phyloP scores from a whole-genome alignment of 2,888 invertebrate genomes.

The Notodonta ziczac region DNA sequence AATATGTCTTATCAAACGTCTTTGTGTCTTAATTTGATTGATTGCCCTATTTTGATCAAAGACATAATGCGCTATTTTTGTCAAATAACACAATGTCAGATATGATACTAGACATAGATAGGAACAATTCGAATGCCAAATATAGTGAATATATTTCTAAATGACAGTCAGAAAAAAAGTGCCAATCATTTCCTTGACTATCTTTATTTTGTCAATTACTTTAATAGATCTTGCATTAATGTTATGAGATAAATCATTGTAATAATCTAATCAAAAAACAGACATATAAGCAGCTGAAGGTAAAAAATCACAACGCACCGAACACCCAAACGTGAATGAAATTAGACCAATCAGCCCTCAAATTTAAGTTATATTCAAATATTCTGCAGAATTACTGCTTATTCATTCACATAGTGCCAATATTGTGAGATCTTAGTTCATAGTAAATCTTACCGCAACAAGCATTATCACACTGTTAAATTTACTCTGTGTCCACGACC shows the following conservation, averaged over 20 bases:
- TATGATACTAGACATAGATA: background rate
- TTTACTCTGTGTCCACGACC: conserved; percentile 28
- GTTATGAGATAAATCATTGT: no score
- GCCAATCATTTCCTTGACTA: background rate
- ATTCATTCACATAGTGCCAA: background rate
- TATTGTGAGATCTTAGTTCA: background rate
- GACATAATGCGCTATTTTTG: background rate
- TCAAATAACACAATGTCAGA: background rate
- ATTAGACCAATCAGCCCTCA: no score
- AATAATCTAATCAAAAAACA: no score
- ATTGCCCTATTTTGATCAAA: background rate
- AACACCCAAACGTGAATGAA: no score
- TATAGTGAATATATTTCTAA: background rate
- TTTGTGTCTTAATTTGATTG: background rate
- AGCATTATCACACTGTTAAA: conserved; percentile 6
- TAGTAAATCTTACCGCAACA: background rate
- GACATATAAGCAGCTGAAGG: no score
- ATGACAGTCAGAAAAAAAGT: background rate
- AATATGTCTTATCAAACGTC: background rate
- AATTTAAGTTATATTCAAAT: no score
- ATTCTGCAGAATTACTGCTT: background rate
- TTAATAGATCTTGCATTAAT: no score
- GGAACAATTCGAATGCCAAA: background rate
- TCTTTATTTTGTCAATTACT: no score
- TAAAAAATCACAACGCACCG: no score